Percentiles rank a stretch among this genome's conserved stretches.
Evolutionary conservation across 2,888 invertebrate species (phyloP).

Genomic region (Dasypolia templi): DNA sequence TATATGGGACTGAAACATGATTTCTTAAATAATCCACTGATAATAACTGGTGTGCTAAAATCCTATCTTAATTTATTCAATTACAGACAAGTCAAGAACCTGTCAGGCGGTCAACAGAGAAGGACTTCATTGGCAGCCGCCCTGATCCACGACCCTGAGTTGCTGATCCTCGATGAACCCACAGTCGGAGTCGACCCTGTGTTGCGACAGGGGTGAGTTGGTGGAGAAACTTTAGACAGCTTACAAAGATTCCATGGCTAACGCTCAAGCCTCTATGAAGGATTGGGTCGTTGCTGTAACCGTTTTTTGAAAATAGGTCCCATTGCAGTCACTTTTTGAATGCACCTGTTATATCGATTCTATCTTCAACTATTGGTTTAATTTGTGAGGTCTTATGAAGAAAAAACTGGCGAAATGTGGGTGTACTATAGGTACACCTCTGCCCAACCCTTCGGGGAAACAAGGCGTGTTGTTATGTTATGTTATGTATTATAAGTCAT

Average conservation of each 20-base stretch:
- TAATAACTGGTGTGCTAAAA: too few species aligned
- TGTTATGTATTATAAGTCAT: background rate
- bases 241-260: background rate
- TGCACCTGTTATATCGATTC: background rate
- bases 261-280: background rate
- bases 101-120: constrained; percentile 97
- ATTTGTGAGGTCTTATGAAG: background rate
- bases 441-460: too few species aligned
- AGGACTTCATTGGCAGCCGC: constrained; percentile 97
- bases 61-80: background rate
- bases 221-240: background rate
- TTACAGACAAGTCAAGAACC: constrained; percentile 92
- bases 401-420: too few species aligned
- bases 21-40: too few species aligned
- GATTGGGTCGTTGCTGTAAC: background rate
- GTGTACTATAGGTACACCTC: too few species aligned
- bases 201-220: constrained; percentile 93
- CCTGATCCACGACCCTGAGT: constrained; percentile 96
- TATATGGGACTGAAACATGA: too few species aligned
- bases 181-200: constrained; percentile 98
- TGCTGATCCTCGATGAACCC: constrained; percentile 97
- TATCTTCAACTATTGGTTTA: too few species aligned
- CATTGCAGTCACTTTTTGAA: background rate
- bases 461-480: too few species aligned
- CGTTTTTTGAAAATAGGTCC: background rate